Conservation (phyloP, 1,140 invertebrate species). For the Spodoptera litura region DNA sequence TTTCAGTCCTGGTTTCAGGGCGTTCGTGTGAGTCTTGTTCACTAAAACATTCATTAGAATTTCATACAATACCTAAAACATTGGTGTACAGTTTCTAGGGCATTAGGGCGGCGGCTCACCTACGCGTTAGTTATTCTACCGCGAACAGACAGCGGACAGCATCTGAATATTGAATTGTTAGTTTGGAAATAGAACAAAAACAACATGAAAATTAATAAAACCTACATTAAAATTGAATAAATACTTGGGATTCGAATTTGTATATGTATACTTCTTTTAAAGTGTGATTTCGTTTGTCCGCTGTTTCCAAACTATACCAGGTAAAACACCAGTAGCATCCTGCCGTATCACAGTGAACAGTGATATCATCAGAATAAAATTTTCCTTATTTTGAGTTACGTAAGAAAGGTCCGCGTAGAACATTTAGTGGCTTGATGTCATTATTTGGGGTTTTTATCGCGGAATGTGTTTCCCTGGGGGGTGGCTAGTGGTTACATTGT, state of each 20-base stretch:
- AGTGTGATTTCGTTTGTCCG: too few species aligned
- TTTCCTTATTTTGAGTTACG: conserved; percentile 13
- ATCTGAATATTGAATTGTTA: too few species aligned
- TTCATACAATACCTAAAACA: conserved; percentile 24
- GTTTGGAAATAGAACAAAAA: too few species aligned
- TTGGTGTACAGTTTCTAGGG: conserved; percentile 15
- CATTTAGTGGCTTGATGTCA: neutral
- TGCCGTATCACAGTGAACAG: neutral
- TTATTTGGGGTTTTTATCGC: conserved; percentile 26
- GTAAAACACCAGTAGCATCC: neutral
- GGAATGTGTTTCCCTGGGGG: neutral
- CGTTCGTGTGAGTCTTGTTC: conserved; percentile 20
- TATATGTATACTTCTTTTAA: too few species aligned
- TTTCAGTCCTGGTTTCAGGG: conserved; percentile 31
- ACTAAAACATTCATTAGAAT: conserved; percentile 40
- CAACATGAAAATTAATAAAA: too few species aligned
- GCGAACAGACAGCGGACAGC: neutral
- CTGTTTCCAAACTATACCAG: too few species aligned
- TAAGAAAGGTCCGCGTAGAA: conserved; percentile 18
- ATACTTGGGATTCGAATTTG: too few species aligned
- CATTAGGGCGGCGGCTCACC: neutral
- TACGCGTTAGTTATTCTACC: neutral
- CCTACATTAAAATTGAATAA: too few species aligned
- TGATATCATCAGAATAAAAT: conserved; percentile 8
- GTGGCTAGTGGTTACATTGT: neutral